Evolutionary conservation across 2,797 vertebrate genomes (phyloP), one percentile per base, ranked within the genome.

Genomic region (Kryptolebias ocellatus): DNA sequence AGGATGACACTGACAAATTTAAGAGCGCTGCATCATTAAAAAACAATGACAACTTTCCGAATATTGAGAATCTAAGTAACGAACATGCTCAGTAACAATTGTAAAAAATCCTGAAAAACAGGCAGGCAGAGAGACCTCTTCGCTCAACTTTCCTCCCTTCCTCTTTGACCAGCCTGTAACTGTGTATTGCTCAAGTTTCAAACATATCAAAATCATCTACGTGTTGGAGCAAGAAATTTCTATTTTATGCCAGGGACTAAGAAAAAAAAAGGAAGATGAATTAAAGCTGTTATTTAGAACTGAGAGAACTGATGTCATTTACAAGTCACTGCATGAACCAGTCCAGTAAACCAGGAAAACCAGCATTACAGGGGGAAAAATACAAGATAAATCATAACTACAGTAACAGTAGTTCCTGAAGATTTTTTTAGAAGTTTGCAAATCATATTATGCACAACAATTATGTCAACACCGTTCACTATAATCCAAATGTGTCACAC

Each of bases 281-380:
- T 47, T 51, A n/a, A 34, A 50, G 53, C 63, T 59, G 72, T 39
- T 5, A 28, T 29, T 55, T 27, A 66, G 34, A 79, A 49, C 3
- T 1, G 4, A 53, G 27, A 69, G 67, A 72, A 44, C 5, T 64
- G 53, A 74, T 59, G 60, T 29, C 74, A 64, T 39, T 16, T 46
- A 76, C 66, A 74, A 60, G 69, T 77, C 46, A 11, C 52, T 20
- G 64, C 72, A 78, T 59, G 60, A 74, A 45, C 12, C 27, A 46
- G 54, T 69, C 52, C 64, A 16, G 4, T 52, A 70, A 76, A 75
- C 44, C 42, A 69, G 59, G 60, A 70, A 72, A 76, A 76, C 20
- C 52, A 31, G 44, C 24, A 63, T 64, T 37, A 76, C 24, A 47
- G 2, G 37, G 29, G 51, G 52, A 0, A 39, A 70, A 45, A 31